Percentiles rank a stretch among this genome's conserved stretches.
phyloP scores from a whole-genome alignment of 2,113 vertebrate species.

The Xenus cinereus region DNA sequence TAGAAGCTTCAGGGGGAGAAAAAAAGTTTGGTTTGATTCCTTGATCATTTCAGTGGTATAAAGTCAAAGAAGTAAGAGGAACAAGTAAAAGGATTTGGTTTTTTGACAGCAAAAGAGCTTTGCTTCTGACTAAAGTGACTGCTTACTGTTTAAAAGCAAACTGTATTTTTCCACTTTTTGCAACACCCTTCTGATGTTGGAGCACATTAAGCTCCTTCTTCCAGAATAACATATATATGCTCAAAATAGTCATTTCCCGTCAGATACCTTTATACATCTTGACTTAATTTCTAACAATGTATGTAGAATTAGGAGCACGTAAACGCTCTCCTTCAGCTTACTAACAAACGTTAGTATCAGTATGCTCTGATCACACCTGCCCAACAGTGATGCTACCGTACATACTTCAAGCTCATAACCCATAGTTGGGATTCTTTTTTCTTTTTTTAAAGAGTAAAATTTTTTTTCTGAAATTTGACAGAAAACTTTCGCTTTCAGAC shows the following conservation, averaged over 20 bases:
- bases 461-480: neutral
- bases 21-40: neutral
- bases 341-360: neutral
- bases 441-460: neutral
- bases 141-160: neutral
- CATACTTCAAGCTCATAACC: neutral
- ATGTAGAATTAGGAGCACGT: neutral
- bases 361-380: neutral
- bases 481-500: neutral
- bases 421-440: neutral
- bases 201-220: neutral
- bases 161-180: neutral
- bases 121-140: neutral
- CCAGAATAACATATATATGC: neutral
- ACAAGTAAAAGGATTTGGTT: fast-evolving
- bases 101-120: neutral
- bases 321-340: neutral
- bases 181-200: neutral
- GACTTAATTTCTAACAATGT: neutral
- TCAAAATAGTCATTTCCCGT: neutral
- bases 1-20: neutral
- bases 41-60: neutral
- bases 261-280: neutral
- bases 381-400: neutral
- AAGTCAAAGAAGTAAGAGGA: neutral